phyloP scores from a whole-genome alignment of 2,888 invertebrate genomes.

The Laothoe populi region DNA sequence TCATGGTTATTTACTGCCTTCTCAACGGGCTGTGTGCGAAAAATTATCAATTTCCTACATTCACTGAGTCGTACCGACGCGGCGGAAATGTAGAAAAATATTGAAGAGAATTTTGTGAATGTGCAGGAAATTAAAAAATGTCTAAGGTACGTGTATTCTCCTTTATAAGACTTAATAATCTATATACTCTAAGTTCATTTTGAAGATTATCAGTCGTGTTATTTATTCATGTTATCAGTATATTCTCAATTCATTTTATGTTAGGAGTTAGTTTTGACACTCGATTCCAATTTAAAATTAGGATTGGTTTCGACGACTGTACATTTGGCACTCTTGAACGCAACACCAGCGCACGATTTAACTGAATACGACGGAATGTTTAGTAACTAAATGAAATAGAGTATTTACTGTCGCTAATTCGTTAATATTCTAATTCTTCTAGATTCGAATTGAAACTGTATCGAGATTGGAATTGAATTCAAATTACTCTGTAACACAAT shows the following conservation, averaged over 20 bases:
- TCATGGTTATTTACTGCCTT: not conserved
- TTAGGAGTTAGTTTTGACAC: too few species aligned
- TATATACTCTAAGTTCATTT: not conserved
- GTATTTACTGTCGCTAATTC: too few species aligned
- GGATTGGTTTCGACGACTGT: too few species aligned
- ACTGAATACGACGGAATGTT: too few species aligned
- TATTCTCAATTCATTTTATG: not conserved
- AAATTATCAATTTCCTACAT: conserved; percentile 23
- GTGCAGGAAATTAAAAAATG: conserved; percentile 19
- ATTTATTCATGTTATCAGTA: not conserved
- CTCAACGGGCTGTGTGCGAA: conserved; percentile 6
- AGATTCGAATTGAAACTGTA: too few species aligned
- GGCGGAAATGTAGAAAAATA: conserved; percentile 10
- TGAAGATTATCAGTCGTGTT: not conserved
- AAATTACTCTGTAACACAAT: too few species aligned
- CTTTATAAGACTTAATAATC: not conserved
- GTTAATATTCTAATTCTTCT: too few species aligned
- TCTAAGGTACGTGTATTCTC: not conserved
- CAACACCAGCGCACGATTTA: too few species aligned
- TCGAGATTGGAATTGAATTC: too few species aligned
- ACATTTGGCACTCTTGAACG: too few species aligned
- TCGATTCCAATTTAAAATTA: too few species aligned
- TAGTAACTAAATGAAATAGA: too few species aligned
- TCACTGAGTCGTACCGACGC: conserved; percentile 14
- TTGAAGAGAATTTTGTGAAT: conserved; percentile 14